Percentiles rank a stretch among this genome's conserved stretches.
These are phyloP conservation scores for Tychaedon coryphoeus DNA, from an alignment of 2,113 vertebrate genomes.

Conservation along the genomic window DNA sequence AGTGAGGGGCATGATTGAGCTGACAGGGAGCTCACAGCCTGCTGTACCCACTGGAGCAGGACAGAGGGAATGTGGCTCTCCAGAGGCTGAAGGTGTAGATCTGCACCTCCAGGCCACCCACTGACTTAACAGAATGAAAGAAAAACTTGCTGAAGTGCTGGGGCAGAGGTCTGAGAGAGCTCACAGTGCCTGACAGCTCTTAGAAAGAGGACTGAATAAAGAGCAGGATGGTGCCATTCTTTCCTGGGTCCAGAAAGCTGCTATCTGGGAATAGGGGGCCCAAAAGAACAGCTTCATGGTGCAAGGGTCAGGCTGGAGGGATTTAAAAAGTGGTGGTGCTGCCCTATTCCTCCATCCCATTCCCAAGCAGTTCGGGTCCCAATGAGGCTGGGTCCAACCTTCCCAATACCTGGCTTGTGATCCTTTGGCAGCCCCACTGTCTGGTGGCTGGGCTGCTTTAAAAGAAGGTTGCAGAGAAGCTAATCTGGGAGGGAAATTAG, in stretches of 20 bases:
- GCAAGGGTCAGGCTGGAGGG: background rate
- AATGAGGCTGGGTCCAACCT: background rate
- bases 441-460: background rate
- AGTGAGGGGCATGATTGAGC: background rate
- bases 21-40: background rate
- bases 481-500: background rate
- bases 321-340: background rate
- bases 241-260: background rate
- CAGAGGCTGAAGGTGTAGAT: background rate
- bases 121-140: background rate
- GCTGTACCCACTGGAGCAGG: background rate
- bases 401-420: background rate
- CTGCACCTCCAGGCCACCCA: background rate
- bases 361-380: too few relatives aligned
- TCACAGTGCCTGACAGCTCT: background rate
- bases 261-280: fast-evolving
- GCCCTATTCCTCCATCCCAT: background rate
- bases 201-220: background rate
- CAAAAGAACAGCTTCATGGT: background rate
- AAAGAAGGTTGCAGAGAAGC: background rate
- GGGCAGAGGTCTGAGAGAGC: background rate
- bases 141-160: background rate
- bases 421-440: background rate
- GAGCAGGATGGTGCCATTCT: background rate
- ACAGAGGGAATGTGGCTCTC: background rate